A percentile compares a stretch with the other conserved stretches of the same genome.
phyloP scores from a whole-genome alignment of 23 tunicate genomes.

The Styela clava region DNA sequence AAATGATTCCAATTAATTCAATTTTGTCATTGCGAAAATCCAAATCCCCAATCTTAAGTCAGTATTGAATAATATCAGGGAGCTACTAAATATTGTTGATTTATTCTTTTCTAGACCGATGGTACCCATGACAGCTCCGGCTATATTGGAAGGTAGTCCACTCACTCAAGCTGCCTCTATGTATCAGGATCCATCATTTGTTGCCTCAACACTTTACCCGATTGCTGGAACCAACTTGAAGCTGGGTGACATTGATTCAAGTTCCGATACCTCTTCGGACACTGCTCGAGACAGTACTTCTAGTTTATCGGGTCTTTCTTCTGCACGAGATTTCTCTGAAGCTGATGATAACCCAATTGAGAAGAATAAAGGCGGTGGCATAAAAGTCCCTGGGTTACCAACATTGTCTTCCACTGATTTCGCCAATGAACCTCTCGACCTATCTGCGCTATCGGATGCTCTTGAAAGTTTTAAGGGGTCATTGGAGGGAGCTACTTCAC shows the following conservation, averaged over 20 bases:
- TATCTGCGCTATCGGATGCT: conserved; percentile 64
- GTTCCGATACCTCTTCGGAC: conserved; percentile 46
- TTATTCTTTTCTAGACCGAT: conserved; percentile 62
- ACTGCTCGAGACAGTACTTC: conserved; percentile 46
- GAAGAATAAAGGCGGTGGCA: conserved; percentile 4
- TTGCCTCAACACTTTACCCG: conserved; percentile 35
- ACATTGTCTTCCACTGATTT: conserved; percentile 22
- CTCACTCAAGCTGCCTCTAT: conserved; percentile 84
- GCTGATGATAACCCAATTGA: conserved; percentile 39
- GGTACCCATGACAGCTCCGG: conserved; percentile 96
- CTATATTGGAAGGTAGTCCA: conserved; percentile 90
- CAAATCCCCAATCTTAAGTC: no score
- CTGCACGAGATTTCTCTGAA: conserved; percentile 80
- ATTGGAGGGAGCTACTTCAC: conserved; percentile 28
- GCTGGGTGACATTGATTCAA: conserved; percentile 9
- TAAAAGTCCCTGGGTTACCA: conserved; percentile 13
- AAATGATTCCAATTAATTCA: no score
- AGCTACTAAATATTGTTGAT: no score
- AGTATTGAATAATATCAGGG: no score
- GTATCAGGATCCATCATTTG: conserved; percentile 89
- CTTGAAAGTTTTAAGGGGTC: conserved; percentile 68
- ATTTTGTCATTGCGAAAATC: no score
- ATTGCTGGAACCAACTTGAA: conserved; percentile 23
- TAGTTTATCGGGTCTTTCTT: conserved; percentile 67
- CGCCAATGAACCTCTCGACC: conserved; percentile 51